These are phyloP conservation scores for Nasalis larvatus DNA, from an alignment of 2,113 vertebrate genomes.

Conservation along the genomic window DNA sequence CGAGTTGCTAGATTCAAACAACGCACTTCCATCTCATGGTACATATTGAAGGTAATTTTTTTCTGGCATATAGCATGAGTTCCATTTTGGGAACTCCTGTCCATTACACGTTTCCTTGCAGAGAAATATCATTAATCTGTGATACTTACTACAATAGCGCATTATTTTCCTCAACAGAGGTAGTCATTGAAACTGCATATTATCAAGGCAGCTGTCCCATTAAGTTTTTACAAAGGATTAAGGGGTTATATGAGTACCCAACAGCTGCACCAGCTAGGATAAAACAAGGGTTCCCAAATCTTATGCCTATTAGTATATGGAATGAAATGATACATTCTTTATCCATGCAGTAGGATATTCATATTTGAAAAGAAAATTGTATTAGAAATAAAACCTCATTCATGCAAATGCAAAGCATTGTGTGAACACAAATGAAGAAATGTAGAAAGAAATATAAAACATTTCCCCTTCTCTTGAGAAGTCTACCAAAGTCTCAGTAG, in stretches of 20 bases:
- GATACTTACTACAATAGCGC: conserved; percentile 55
- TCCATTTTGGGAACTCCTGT: not conserved
- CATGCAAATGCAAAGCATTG: not conserved
- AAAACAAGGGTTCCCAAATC: conserved; percentile 49
- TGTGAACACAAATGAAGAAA: not conserved
- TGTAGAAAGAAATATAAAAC: not conserved
- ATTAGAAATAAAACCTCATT: conserved; percentile 43
- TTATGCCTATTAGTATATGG: not conserved
- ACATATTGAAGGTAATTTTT: conserved; percentile 38
- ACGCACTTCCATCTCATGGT: not conserved
- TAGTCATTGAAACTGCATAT: conserved; percentile 60
- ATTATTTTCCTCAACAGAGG: conserved; percentile 68
- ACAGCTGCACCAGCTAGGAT: conserved; percentile 69
- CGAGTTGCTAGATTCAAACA: conserved; percentile 38
- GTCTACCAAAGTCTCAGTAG: not conserved
- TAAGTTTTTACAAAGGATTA: conserved; percentile 78
- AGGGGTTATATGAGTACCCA: conserved; percentile 58
- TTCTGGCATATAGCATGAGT: not conserved
- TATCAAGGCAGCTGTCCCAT: conserved; percentile 74
- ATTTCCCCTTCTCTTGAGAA: not conserved
- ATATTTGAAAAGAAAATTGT: conserved; percentile 46
- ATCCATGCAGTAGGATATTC: not conserved
- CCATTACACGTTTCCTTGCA: conserved; percentile 25
- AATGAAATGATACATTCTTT: conserved; percentile 32
- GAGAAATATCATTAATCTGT: conserved; percentile 45